These are phyloP conservation scores for Callimico goeldii DNA, from an alignment of 2,797 vertebrate genomes.

Conservation along the genomic window DNA sequence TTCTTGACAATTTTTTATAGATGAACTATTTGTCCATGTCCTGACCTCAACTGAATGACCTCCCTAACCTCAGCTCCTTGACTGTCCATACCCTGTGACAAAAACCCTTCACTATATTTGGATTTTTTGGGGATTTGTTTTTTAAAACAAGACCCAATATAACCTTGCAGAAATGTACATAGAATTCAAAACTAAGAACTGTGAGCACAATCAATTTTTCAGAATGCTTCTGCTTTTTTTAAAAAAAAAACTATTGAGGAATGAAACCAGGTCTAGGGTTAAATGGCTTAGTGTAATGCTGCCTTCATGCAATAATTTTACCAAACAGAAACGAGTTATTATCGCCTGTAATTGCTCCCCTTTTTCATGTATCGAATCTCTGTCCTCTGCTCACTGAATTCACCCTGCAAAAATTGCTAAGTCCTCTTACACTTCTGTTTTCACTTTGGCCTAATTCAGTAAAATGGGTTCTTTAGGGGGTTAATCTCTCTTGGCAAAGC, in stretches of 20 bases:
- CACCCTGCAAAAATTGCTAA: not conserved
- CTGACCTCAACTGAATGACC: not conserved
- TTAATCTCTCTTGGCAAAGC: not conserved
- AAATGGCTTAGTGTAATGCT: conserved; percentile 3
- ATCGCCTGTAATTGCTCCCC: not conserved
- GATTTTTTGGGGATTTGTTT: not conserved
- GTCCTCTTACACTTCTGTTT: not conserved
- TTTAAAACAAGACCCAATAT: not conserved
- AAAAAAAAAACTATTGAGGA: not conserved
- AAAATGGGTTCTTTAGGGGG: not conserved
- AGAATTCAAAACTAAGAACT: conserved; percentile 29
- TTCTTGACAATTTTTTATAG: not conserved
- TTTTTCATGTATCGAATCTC: not conserved
- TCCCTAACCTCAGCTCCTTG: not conserved
- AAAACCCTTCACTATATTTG: not conserved
- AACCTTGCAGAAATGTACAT: not conserved
- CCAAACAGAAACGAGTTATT: conserved; percentile 30
- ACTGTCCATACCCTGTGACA: not conserved
- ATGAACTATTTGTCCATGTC: not conserved
- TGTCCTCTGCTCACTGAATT: not conserved
- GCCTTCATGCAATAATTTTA: not conserved
- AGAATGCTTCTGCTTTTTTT: conserved; percentile 26
- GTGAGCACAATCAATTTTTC: not conserved
- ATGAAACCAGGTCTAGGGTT: conserved; percentile 2
- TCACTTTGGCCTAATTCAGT: not conserved